Base-by-base conservation (phyloP, 2,113 vertebrate species). In the Suricata suricatta region DNA sequence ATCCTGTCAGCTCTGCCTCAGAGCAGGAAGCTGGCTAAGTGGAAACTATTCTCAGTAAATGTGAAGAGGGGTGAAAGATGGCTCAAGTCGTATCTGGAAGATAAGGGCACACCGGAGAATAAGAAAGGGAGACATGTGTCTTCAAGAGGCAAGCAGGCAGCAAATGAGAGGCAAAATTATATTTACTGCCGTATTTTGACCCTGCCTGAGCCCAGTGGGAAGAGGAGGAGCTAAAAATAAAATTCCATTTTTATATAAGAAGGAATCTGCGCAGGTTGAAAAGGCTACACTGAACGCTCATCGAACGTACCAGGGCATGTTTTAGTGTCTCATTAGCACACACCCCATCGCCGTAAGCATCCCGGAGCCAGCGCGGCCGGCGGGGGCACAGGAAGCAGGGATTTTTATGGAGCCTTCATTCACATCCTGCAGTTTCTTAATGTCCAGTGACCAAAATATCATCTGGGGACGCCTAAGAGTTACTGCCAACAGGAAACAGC, bases 351-450 rank as follows among this genome's bases (percentile, higher is more conserved):
- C 90, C 79, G 77, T 14, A 13, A 72, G 91, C 64, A 33, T 29
- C 57, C 88, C 44, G 44, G 50, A 89, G 94, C 79, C 52, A 54
- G 41, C 33, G 31, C 21, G 52, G 31, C 79, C 76, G 66, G 68
- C 0, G 2, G 90, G 41, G 44, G 72, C 41, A 31, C 44, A 88
- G 92, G 88, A 95, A 95, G 77, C 41, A 60, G 76, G 57, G 79
- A 63, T 96, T 96, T 96, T 97, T 95, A 96, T 93, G 88, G 80
- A 50, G 88, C 68, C 71, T 84, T 97, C 96, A 96, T 89, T 97
- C 96, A 97, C 60, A 89, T 89, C 95, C 95, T 96, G 95, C 71
- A 96, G 96, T 68, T 94, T 88, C 86, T 96, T 97, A 97, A 97
- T 86, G 90, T 68, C 29, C 50, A 83, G n/a, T 87, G 95, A 92